Evolutionary conservation across 2,888 invertebrate species (phyloP).

Genomic region (Scelioninae gen. 2): DNA sequence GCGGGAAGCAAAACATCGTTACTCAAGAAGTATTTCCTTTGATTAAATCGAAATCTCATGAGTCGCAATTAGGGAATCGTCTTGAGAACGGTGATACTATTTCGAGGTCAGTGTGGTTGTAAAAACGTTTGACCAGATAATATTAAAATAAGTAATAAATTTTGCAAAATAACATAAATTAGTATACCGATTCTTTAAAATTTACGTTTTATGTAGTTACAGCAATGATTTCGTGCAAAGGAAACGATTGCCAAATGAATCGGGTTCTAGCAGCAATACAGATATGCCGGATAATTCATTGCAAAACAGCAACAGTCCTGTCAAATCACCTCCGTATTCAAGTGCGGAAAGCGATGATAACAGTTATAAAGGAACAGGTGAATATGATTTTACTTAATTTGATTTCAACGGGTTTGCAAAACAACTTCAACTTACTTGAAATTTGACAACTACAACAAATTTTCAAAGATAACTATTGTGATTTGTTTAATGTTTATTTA

Average conservation of each 20-base stretch:
- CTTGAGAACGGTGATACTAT: slow-evolving; percentile 77
- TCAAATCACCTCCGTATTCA: slow-evolving; percentile 79
- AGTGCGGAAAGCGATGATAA: slow-evolving; percentile 77
- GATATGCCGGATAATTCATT: slow-evolving; percentile 68
- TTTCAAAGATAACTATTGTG: too few relatives aligned
- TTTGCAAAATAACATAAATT: too few relatives aligned
- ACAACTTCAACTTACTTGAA: too few relatives aligned
- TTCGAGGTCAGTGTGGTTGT: slow-evolving; percentile 69
- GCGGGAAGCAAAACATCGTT: slow-evolving; percentile 75
- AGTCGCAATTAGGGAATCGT: slow-evolving; percentile 87
- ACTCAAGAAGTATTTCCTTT: slow-evolving; percentile 78
- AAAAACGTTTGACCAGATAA: slow-evolving; percentile 10
- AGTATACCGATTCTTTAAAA: not conserved
- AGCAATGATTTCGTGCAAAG: slow-evolving; percentile 71
- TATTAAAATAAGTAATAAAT: not conserved
- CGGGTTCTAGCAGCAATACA: slow-evolving; percentile 77
- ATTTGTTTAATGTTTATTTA: too few relatives aligned
- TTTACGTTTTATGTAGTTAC: slow-evolving; percentile 23
- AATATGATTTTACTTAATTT: too few relatives aligned
- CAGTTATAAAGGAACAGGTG: slow-evolving; percentile 75
- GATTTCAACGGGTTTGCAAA: too few relatives aligned
- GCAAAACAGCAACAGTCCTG: slow-evolving; percentile 76
- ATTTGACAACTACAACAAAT: too few relatives aligned
- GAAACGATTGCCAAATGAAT: slow-evolving; percentile 79
- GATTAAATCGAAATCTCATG: slow-evolving; percentile 94